Conservation (phyloP, 64 coral and sea anemone species). For the Exaiptasia diaphana region DNA sequence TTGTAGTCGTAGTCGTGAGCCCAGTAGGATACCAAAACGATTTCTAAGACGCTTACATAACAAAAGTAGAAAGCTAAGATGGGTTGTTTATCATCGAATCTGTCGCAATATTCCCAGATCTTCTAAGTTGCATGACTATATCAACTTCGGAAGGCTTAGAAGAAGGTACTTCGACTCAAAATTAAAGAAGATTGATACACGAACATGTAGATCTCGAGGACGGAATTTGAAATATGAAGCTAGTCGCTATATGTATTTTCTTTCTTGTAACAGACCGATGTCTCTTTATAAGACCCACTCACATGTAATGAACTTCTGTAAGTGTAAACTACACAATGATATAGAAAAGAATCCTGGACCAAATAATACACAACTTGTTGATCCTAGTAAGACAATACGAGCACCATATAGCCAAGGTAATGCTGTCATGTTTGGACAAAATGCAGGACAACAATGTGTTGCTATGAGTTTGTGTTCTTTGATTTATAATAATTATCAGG, state of each 20-base stretch:
- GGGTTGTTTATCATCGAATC: too few relatives aligned
- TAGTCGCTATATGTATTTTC: background rate
- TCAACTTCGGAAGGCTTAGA: too few relatives aligned
- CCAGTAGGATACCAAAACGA: too few relatives aligned
- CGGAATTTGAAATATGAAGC: too few relatives aligned
- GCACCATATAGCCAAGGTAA: background rate
- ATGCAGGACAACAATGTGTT: background rate
- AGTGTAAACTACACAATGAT: conserved; percentile 1
- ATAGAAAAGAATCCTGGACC: conserved; percentile 9
- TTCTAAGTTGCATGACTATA: too few relatives aligned
- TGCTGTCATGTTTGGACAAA: background rate
- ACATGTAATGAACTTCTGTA: background rate
- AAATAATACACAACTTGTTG: background rate
- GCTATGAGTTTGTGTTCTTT: background rate
- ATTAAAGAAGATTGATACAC: too few relatives aligned
- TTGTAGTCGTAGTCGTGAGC: too few relatives aligned
- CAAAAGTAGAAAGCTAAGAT: too few relatives aligned
- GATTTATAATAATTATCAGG: background rate
- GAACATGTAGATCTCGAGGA: too few relatives aligned
- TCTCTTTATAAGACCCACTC: background rate
- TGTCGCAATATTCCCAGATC: too few relatives aligned
- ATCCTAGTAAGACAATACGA: background rate
- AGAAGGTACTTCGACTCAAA: too few relatives aligned
- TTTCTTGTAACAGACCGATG: background rate
- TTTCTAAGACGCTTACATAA: too few relatives aligned